Evolutionary conservation across 1,140 invertebrate genomes (phyloP), one percentile per base, ranked within the genome.

Genomic region (Rhyacophila brunnea): DNA sequence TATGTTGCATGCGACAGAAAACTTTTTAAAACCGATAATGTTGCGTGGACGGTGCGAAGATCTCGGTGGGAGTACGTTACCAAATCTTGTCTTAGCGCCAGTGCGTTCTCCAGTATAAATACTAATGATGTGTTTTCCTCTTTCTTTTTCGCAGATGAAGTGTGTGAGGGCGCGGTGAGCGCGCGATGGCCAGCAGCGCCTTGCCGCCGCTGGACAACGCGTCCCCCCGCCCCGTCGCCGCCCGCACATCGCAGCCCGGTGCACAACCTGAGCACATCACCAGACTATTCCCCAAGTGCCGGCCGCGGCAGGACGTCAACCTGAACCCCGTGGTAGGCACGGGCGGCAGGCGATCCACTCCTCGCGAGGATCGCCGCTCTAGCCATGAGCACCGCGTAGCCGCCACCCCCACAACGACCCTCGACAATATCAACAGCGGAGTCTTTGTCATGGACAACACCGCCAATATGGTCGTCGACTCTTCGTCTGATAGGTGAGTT

Each of bases 221-320:
- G 42, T 32, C 53, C 44, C 15, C 34, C 14, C 43, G 50, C 36
- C 11, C 50, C 18, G 11, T 69, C 67, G 68, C 68, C 67, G 70
- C 67, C 70, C 71, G 70, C 73, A 76, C 78, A 67, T 78, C 74
- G 68, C 67, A 62, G 71, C 79, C 67, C 66, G 68, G 70, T 14
- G 70, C 68, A 10, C 60, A 69, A 58, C 84, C 83, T 72, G 87
- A 89, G 79, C 85, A 88, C 74, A 90, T 91, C 75, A 88, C 86
- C 67, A 83, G 87, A 71, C 81, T 91, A 61, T 92, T 92, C 78
- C 88, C 89, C 63, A 90, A 90, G 85, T 91, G 88, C 78, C 82
- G 88, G 64, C 88, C 88, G 58, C 80, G 84, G 51, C 71, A 70
- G 70, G 78, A 81, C 69, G 80, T 80, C 66, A 85, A 81, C 72